Percentiles rank a stretch among this genome's conserved stretches.
Evolutionary conservation across 2,888 invertebrate genomes (phyloP).

Genomic region (Notocelia uddmanniana): DNA sequence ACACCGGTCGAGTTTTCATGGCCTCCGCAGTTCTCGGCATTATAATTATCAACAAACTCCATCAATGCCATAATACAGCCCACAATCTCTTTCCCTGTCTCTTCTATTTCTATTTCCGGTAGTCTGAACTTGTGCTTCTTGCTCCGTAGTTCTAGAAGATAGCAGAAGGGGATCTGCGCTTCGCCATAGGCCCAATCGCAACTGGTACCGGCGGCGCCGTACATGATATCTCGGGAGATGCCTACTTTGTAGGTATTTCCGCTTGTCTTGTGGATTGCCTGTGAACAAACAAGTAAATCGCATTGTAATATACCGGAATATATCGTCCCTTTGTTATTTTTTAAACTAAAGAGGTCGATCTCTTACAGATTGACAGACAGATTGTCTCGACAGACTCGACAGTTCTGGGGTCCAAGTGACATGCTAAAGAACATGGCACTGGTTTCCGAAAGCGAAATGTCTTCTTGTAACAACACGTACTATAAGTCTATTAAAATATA

Average conservation of each 20-base stretch:
- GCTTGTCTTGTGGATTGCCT: slow-evolving; percentile 73
- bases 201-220: slow-evolving; percentile 75
- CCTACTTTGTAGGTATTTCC: slow-evolving; percentile 77
- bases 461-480: too few relatives aligned
- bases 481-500: too few relatives aligned
- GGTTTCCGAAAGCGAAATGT: too few relatives aligned
- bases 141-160: slow-evolving; percentile 75
- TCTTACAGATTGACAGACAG: too few relatives aligned
- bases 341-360: too few relatives aligned
- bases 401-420: too few relatives aligned
- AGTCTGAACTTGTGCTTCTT: slow-evolving; percentile 71
- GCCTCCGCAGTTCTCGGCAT: neutral
- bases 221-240: slow-evolving; percentile 77
- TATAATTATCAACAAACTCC: slow-evolving; percentile 67
- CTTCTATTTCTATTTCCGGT: slow-evolving; percentile 73
- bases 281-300: slow-evolving; percentile 1
- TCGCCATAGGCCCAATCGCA: slow-evolving; percentile 73
- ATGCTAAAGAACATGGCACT: too few relatives aligned
- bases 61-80: slow-evolving; percentile 69
- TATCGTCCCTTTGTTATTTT: too few relatives aligned
- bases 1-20: neutral
- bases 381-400: too few relatives aligned
- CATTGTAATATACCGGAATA: too few relatives aligned
- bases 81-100: slow-evolving; percentile 71
- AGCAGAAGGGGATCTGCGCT: slow-evolving; percentile 75